Evolutionary conservation across 1,140 invertebrate species (phyloP).

Genomic region (Pollicipes pollicipes): DNA sequence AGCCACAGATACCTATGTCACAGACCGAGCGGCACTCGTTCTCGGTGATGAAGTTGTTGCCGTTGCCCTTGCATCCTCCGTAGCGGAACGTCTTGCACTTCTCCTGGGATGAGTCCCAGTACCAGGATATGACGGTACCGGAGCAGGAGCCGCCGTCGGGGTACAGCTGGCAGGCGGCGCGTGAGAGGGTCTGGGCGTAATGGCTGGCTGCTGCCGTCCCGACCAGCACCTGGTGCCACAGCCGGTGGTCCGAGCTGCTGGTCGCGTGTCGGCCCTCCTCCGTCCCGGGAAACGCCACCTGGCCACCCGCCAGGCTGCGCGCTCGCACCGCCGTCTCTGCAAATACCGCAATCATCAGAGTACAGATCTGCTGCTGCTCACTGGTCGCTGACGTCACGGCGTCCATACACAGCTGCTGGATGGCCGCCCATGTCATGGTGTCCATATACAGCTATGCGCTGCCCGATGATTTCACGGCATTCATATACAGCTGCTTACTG

Average conservation of each 20-base stretch:
- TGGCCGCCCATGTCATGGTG: too few relatives aligned
- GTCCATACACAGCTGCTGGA: too few relatives aligned
- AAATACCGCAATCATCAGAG: too few relatives aligned
- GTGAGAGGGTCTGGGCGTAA: not conserved
- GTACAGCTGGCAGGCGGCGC: not conserved
- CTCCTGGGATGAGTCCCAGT: constrained; percentile 56
- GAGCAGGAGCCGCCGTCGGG: constrained; percentile 43
- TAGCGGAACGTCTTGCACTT: constrained; percentile 58
- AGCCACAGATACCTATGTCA: not conserved
- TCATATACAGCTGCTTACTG: too few relatives aligned
- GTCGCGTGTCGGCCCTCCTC: not conserved
- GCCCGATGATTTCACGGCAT: too few relatives aligned
- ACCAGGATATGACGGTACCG: constrained; percentile 48
- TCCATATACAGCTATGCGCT: too few relatives aligned
- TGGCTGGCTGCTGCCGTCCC: not conserved
- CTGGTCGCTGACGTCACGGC: too few relatives aligned
- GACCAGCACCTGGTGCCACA: not conserved
- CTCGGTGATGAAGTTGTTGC: constrained; percentile 53
- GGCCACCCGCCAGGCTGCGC: too few relatives aligned
- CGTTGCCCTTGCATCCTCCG: constrained; percentile 60
- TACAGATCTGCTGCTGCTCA: too few relatives aligned
- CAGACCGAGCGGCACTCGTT: constrained; percentile 36
- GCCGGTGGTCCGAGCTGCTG: too few relatives aligned
- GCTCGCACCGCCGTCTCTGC: too few relatives aligned
- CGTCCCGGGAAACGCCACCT: not conserved